Evolutionary conservation across 2,113 vertebrate species (phyloP), one percentile per base, ranked within the genome.

Genomic region (Platycercus adscitus): DNA sequence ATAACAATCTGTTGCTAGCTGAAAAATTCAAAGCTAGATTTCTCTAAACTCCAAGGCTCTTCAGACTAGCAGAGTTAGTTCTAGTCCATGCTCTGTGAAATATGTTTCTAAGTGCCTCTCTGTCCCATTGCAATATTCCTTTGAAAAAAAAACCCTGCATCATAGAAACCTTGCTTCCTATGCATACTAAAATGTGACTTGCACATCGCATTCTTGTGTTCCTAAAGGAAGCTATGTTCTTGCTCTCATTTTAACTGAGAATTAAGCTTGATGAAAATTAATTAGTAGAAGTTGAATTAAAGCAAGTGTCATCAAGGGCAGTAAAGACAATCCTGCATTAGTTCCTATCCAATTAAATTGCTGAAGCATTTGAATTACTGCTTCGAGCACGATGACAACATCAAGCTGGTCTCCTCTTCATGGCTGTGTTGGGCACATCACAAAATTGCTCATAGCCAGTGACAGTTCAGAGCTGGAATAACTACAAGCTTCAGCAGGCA

Each of bases 301-400:
- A 83, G 71, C 53, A 81, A 73, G 46, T 0, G 0, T 14, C 31
- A 39, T 44, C 35, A 82, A 61, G 37, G 10, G 33, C 58, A 81
- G 35, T 77, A 82, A 95, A 86, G 90, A 63, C 55, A 94, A 73
- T 63, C n/a, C 47, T 50, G 21, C 50, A 63, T 64, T 49, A 31
- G 49, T 46, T 86, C 24, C 78, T 64, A 64, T 23, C 13, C 77
- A 77, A 63, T 52, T 50, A 85, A 77, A 70, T 39, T 63, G 53
- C 35, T 12, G 11, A 23, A 52, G 58, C 3, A 0, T 70, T 73
- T 83, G 58, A 73, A 81, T 86, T 89, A 73, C 49, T 87, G 53
- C 29, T 96, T 61, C 29, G 49, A 15, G 37, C 78, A 70, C 0
- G 1, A 60, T 19, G 63, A 46, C 39, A 44, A 6, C 26, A 37